Percentiles rank a stretch among this genome's conserved stretches.
Conservation (phyloP, 2,797 vertebrate species). For the Euthynnus affinis region DNA sequence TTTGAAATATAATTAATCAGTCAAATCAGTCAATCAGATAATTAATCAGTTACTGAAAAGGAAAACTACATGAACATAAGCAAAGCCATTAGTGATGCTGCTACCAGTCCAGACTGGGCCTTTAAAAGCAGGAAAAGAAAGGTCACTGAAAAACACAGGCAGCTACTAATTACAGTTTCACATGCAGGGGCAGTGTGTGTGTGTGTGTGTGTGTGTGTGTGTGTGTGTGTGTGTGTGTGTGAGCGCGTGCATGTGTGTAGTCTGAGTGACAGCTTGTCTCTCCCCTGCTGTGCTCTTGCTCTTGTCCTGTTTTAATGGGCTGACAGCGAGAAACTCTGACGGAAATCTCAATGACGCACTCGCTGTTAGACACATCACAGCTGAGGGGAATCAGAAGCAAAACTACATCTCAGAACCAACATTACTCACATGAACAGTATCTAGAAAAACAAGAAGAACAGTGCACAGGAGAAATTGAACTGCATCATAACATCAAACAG, state of each 20-base stretch:
- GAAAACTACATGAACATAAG: conserved; percentile 11
- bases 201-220: conserved; percentile 17
- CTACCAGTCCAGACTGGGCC: conserved; percentile 18
- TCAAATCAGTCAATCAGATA: too few relatives aligned
- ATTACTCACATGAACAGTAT: background rate
- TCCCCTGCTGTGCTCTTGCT: conserved; percentile 61
- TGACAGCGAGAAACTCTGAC: conserved; percentile 56
- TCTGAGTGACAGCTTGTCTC: conserved; percentile 64
- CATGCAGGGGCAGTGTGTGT: conserved; percentile 46
- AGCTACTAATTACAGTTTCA: conserved; percentile 61
- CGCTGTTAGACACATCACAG: conserved; percentile 50
- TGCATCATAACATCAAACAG: conserved; percentile 30
- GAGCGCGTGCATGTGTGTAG: conserved; percentile 10
- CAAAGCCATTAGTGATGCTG: conserved; percentile 25
- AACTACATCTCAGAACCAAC: conserved; percentile 25
- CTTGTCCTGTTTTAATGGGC: conserved; percentile 66
- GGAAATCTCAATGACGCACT: conserved; percentile 55
- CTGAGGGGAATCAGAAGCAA: conserved; percentile 45
- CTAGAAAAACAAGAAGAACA: background rate
- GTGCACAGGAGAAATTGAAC: conserved; percentile 4
- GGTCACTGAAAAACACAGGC: conserved; percentile 62
- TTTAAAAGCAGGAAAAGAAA: conserved; percentile 55
- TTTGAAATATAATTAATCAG: background rate
- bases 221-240: conserved; percentile 17
- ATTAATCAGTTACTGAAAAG: conserved; percentile 21